Base-by-base conservation (phyloP, 2,888 invertebrate species). In the Dicyrtoma fusca region DNA sequence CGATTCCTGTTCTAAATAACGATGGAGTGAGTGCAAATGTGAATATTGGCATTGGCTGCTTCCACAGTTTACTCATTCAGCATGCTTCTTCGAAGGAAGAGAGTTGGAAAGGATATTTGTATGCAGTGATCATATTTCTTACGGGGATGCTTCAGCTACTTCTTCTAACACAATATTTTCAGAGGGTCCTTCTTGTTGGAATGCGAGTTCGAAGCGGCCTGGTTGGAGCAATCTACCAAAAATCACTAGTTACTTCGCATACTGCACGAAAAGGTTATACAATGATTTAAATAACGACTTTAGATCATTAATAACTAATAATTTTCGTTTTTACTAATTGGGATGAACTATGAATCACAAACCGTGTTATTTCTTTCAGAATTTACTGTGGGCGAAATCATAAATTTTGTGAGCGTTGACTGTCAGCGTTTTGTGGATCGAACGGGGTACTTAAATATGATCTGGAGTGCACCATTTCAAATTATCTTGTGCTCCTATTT, bases 331-430 rank as follows among this genome's bases (percentile, higher is more conserved):
- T n/a, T n/a, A n/a, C n/a, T n/a, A n/a, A n/a, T n/a, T n/a, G n/a
- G n/a, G n/a, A n/a, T n/a, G n/a, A n/a, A n/a, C n/a, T n/a, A n/a
- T 25, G 8, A n/a, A 66, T 51, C 5, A 25, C n/a, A 2, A n/a
- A 64, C n/a, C 44, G n/a, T 14, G 13, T 74, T 34, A 17, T 34
- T 34, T 34, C 34, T 8, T 34, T 34, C 34, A 76, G 77, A 75
- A 42, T 90, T 91, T 0, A 94, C 94, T 0, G 91, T 93, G 0
- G 94, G 95, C 53, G 94, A 95, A 87, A 94, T 95, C 81, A 94
- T 95, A 13, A 95, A 95, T 83, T 85, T 95, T 76, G 95, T 95
- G 94, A 90, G 93, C 5, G 94, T 95, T 0, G 95, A 95, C 84
- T 93, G 94, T 1, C 94, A 95, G 83, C 88, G 90, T 82, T 92